These are phyloP conservation scores for Sebastolobus altivelis DNA, from an alignment of 2,797 vertebrate species.

Conservation along the genomic window DNA sequence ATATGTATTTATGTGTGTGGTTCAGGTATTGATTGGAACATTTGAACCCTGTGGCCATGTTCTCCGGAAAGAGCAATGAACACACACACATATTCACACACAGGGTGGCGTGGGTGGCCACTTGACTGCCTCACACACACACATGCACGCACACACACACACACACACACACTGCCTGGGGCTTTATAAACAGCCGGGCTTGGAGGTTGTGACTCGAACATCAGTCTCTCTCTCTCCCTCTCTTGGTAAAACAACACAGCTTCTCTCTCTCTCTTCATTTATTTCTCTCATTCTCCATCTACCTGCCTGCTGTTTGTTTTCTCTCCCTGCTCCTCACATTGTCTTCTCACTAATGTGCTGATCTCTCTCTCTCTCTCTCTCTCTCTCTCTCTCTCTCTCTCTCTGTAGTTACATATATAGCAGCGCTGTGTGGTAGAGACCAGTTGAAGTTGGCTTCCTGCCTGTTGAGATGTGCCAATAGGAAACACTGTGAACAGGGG, in stretches of 20 bases:
- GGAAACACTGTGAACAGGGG: conserved; percentile 85
- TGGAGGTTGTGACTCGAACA: conserved; percentile 61
- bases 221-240: conserved; percentile 49
- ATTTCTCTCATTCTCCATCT: conserved; percentile 41
- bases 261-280: conserved; percentile 42
- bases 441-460: conserved; percentile 81
- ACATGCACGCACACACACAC: conserved; percentile 30
- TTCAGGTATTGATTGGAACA: conserved; percentile 69
- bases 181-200: conserved; percentile 74
- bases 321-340: conserved; percentile 15
- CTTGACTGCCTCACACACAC: conserved; percentile 42
- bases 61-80: conserved; percentile 58
- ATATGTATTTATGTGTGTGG: background rate
- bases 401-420: conserved; percentile 30
- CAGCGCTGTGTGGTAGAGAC: conserved; percentile 65
- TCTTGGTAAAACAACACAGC: conserved; percentile 29
- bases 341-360: conserved; percentile 30
- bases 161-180: conserved; percentile 52
- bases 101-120: conserved; percentile 51
- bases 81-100: conserved; percentile 23
- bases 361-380: conserved; percentile 9
- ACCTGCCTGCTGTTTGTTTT: conserved; percentile 46
- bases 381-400: conserved; percentile 9
- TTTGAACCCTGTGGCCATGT: conserved; percentile 70
- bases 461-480: conserved; percentile 86